Evolutionary conservation across 2,113 vertebrate genomes (phyloP).

Genomic region (Tapirus terrestris): DNA sequence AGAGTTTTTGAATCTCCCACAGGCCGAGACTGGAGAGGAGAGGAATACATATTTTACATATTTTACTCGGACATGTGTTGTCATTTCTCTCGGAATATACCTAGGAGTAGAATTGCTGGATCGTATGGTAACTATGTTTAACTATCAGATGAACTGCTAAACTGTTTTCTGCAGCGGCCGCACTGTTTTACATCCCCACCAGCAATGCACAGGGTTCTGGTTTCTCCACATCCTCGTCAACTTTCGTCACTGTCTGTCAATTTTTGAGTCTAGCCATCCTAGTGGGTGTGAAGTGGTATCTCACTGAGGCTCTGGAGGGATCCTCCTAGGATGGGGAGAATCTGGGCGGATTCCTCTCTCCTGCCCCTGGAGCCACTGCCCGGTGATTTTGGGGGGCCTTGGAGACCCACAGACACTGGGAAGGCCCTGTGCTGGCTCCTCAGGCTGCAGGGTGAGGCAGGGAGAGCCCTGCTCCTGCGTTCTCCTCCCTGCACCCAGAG

Average conservation of each 20-base stretch:
- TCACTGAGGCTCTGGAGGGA: no score
- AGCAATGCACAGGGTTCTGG: rapidly evolving
- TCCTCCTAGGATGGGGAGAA: not conserved
- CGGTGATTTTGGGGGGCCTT: not conserved
- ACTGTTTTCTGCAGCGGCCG: not conserved
- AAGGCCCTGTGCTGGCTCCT: not conserved
- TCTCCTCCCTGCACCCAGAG: not conserved
- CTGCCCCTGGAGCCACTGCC: not conserved
- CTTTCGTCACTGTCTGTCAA: not conserved
- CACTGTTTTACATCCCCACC: not conserved
- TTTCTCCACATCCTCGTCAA: not conserved
- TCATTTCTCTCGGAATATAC: not conserved
- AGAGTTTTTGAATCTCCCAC: not conserved
- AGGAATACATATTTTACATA: rapidly evolving
- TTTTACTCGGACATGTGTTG: not conserved
- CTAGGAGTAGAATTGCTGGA: not conserved
- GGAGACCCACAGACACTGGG: not conserved
- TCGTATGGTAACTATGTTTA: not conserved
- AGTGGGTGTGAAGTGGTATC: not conserved
- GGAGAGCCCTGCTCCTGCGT: not conserved
- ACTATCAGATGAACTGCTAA: not conserved
- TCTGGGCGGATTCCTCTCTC: not conserved
- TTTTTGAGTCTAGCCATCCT: not conserved
- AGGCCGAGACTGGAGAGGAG: not conserved
- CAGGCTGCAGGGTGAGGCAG: not conserved